Conservation (phyloP, 2,113 vertebrate species). For the Aegithalos caudatus region DNA sequence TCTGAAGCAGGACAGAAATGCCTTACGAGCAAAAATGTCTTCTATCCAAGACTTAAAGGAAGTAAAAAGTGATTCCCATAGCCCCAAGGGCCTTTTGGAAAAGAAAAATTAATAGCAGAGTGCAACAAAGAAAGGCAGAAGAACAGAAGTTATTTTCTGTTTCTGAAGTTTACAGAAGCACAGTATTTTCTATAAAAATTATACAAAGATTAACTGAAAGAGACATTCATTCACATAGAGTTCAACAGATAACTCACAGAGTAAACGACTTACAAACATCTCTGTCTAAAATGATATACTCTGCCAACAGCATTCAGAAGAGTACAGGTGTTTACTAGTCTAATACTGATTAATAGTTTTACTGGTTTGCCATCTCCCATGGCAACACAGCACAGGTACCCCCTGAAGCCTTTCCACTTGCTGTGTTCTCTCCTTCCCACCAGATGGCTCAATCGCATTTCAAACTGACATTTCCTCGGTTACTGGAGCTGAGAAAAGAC, state of each 20-base stretch:
- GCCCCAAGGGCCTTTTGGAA: neutral
- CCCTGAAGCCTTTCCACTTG: neutral
- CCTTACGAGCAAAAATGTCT: neutral
- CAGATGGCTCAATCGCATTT: constrained; percentile 59
- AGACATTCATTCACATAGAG: neutral
- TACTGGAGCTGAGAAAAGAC: neutral
- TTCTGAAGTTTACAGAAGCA: neutral
- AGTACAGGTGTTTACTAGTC: neutral
- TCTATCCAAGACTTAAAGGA: neutral
- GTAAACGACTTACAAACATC: neutral
- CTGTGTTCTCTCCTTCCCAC: constrained; percentile 20
- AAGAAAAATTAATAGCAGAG: neutral
- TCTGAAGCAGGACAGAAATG: neutral
- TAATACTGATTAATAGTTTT: neutral
- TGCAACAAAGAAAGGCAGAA: neutral
- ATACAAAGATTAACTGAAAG: neutral
- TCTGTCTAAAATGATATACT: neutral
- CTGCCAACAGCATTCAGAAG: neutral
- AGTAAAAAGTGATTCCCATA: neutral
- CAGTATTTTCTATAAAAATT: neutral
- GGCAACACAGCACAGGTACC: neutral
- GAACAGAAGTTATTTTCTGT: neutral
- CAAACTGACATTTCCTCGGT: neutral
- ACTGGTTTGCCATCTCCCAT: neutral
- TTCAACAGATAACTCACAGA: neutral